Conservation (phyloP, 2,888 invertebrate species). For the Lasioglossum morio region DNA sequence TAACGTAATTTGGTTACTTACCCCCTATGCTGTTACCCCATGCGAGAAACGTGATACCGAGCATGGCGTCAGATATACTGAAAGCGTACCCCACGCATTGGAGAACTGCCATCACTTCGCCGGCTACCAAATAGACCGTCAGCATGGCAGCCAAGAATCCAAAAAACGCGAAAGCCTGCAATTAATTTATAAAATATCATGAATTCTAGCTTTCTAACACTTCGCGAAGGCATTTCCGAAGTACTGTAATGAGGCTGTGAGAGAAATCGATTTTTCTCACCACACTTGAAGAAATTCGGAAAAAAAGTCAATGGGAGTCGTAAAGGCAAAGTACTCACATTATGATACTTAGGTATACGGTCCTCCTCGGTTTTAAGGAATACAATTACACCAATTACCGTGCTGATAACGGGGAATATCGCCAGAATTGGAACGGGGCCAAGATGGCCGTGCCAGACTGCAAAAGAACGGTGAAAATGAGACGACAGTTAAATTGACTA, state of each 20-base stretch:
- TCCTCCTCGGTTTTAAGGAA: slow-evolving; percentile 75
- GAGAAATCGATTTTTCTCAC: neutral
- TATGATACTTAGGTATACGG: slow-evolving; percentile 78
- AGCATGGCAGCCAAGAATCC: slow-evolving; percentile 87
- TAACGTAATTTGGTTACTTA: slow-evolving; percentile 68
- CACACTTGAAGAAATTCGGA: neutral
- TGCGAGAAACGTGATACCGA: slow-evolving; percentile 88
- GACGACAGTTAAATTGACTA: slow-evolving; percentile 37
- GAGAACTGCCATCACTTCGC: slow-evolving; percentile 87
- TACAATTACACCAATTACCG: slow-evolving; percentile 68
- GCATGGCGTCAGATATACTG: slow-evolving; percentile 86
- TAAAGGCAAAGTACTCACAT: slow-evolving; percentile 74
- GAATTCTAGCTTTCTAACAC: neutral
- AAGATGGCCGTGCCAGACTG: slow-evolving; percentile 73
- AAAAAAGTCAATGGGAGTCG: neutral
- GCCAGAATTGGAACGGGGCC: slow-evolving; percentile 74
- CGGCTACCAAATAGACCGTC: slow-evolving; percentile 87
- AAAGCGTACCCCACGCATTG: slow-evolving; percentile 87
- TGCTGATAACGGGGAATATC: slow-evolving; percentile 68
- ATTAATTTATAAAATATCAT: neutral
- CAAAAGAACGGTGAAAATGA: slow-evolving; percentile 58
- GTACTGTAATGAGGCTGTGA: neutral
- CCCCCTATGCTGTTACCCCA: slow-evolving; percentile 88
- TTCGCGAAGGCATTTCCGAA: neutral
- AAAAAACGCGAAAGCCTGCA: slow-evolving; percentile 85